Percentiles rank a stretch among this genome's conserved stretches.
These are phyloP conservation scores for Sceloporus undulatus DNA, from an alignment of 2,113 vertebrate species.

Conservation along the genomic window DNA sequence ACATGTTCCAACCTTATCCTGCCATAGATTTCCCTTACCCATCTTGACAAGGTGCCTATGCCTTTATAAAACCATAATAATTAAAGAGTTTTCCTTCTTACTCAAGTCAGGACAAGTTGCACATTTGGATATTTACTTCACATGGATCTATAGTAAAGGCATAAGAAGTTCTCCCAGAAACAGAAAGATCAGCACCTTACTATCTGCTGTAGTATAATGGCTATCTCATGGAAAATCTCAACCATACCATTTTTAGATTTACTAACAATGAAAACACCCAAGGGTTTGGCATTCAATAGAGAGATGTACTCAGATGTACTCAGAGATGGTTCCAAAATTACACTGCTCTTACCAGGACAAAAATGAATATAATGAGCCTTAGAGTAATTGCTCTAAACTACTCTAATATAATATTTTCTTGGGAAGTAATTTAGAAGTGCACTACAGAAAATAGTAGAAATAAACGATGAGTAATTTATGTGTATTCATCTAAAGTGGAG, in stretches of 20 bases:
- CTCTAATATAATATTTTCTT: slow-evolving; percentile 2
- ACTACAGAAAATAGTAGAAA: neutral
- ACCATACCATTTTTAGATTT: neutral
- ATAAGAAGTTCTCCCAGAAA: neutral
- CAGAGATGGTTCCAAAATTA: neutral
- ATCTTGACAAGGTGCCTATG: neutral
- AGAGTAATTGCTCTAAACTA: neutral
- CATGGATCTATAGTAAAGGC: neutral
- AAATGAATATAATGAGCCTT: neutral
- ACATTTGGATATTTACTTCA: neutral
- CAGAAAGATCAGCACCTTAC: neutral
- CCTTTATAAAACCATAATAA: neutral
- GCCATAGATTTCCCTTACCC: neutral
- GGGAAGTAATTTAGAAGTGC: slow-evolving; percentile 12
- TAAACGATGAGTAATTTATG: slow-evolving; percentile 28
- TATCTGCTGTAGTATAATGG: neutral
- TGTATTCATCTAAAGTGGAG: slow-evolving; percentile 8
- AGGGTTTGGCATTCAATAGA: neutral
- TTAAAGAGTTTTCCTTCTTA: too few species aligned
- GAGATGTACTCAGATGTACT: neutral
- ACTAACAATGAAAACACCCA: slow-evolving; percentile 4
- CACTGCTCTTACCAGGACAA: neutral
- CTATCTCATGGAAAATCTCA: neutral
- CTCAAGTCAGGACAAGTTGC: neutral
- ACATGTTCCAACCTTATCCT: too few species aligned